Evolutionary conservation across 2,113 vertebrate genomes (phyloP).

Genomic region (Eira barbara): DNA sequence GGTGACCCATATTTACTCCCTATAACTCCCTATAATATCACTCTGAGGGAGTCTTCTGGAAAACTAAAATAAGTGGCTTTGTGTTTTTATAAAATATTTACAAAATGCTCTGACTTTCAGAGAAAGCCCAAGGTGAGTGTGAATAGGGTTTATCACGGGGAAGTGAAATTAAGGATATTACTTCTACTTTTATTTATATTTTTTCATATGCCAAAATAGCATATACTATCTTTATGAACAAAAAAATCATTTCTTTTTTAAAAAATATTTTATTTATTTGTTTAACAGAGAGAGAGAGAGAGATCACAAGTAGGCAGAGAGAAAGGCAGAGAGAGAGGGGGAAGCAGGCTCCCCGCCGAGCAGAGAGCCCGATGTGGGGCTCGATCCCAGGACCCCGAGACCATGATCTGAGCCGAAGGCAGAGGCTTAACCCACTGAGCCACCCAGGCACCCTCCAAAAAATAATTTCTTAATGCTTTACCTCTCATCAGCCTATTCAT

Average conservation of each 20-base stretch:
- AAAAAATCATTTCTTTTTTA: neutral
- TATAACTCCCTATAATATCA: neutral
- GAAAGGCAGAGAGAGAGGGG: too few species aligned
- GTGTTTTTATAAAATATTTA: neutral
- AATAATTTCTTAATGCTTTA: too few species aligned
- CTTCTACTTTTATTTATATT: neutral
- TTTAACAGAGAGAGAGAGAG: too few species aligned
- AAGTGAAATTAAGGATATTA: neutral
- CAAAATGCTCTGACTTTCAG: neutral
- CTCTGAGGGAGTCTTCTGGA: neutral
- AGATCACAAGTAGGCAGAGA: too few species aligned
- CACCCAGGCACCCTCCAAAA: too few species aligned
- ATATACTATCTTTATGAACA: neutral
- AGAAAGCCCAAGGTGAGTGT: neutral
- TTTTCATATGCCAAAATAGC: neutral
- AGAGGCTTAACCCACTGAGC: too few species aligned
- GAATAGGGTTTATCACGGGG: too few species aligned
- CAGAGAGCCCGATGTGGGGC: too few species aligned
- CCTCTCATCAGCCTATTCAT: neutral
- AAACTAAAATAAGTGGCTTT: neutral
- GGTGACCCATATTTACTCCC: neutral
- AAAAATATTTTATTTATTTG: too few species aligned
- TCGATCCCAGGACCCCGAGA: too few species aligned
- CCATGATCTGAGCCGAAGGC: too few species aligned
- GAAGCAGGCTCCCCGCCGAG: too few species aligned